Percentiles rank a stretch among this genome's conserved stretches.
Conservation (phyloP, 2,888 invertebrate species). For the Scaptomyza caliginosa region DNA sequence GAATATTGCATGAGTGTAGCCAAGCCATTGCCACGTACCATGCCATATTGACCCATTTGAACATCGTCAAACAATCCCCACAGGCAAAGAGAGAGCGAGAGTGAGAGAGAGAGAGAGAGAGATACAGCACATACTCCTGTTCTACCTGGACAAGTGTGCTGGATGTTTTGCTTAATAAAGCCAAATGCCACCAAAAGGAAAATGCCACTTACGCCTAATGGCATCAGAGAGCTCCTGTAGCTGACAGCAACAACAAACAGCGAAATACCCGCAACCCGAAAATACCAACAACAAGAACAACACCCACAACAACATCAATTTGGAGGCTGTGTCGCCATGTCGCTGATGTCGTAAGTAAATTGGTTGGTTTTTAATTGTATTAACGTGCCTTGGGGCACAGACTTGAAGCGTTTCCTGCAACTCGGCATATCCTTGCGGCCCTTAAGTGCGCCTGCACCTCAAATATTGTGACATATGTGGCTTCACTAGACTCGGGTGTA, state of each 20-base stretch:
- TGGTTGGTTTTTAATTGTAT: conserved; percentile 70
- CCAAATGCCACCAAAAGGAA: conserved; percentile 75
- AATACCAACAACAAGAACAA: conserved; percentile 6
- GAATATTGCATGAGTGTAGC: conserved; percentile 68
- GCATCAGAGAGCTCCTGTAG: conserved; percentile 54
- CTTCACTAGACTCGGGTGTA: conserved; percentile 45
- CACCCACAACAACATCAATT: conserved; percentile 4
- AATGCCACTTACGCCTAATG: conserved; percentile 76
- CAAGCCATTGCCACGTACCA: conserved; percentile 21
- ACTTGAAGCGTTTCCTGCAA: conserved; percentile 12
- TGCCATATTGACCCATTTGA: conserved; percentile 66
- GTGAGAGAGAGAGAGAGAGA: background rate
- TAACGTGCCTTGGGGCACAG: conserved; percentile 43
- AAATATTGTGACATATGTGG: conserved; percentile 51
- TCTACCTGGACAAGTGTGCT: conserved; percentile 24
- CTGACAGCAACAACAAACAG: conserved; percentile 38
- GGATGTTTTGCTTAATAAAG: conserved; percentile 69
- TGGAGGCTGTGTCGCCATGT: background rate
- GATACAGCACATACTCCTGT: background rate
- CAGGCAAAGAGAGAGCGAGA: conserved; percentile 1
- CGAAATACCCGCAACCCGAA: conserved; percentile 1
- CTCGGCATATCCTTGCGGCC: conserved; percentile 34
- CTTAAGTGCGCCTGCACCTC: conserved; percentile 60
- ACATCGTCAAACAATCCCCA: conserved; percentile 51
- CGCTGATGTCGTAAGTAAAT: conserved; percentile 35